Percentiles rank a stretch among this genome's conserved stretches.
These are phyloP conservation scores for Drosophila sp. DNA, from an alignment of 1,140 invertebrate species.

Conservation along the genomic window DNA sequence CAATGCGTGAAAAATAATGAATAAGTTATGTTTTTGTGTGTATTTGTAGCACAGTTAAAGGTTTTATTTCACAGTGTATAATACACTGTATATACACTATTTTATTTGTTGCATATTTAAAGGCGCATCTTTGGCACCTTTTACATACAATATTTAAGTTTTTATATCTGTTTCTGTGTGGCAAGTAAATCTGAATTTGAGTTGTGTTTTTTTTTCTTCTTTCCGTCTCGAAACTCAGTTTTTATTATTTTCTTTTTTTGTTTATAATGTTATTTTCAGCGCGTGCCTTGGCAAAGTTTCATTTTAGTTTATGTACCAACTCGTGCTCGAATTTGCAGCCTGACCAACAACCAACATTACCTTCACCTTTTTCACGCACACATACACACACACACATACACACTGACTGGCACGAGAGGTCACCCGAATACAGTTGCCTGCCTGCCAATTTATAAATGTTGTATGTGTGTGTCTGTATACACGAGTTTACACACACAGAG, in stretches of 20 bases:
- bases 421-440: conserved; percentile 56
- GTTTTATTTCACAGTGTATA: conserved; percentile 47
- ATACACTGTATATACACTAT: conserved; percentile 15
- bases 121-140: conserved; percentile 63
- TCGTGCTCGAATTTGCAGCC: conserved; percentile 60
- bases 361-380: conserved; percentile 72
- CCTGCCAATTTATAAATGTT: conserved; percentile 76
- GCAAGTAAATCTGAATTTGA: conserved; percentile 66
- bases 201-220: conserved; percentile 23
- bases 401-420: conserved; percentile 66
- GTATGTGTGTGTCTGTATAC: conserved; percentile 54
- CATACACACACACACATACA: conserved; percentile 20
- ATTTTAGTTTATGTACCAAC: conserved; percentile 74
- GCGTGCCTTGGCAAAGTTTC: conserved; percentile 61
- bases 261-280: conserved; percentile 38
- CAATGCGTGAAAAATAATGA: conserved; percentile 68
- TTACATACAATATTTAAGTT: conserved; percentile 68
- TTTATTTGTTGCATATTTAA: conserved; percentile 54
- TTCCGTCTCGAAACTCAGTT: conserved; percentile 6
- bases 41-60: conserved; percentile 56
- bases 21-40: conserved; percentile 62
- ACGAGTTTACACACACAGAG: conserved; percentile 52
- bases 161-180: conserved; percentile 3
- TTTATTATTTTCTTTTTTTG: conserved; percentile 16
- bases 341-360: conserved; percentile 66